These are phyloP conservation scores for Cladopsammia gracilis DNA, from an alignment of 64 coral and sea anemone genomes.

Conservation along the genomic window DNA sequence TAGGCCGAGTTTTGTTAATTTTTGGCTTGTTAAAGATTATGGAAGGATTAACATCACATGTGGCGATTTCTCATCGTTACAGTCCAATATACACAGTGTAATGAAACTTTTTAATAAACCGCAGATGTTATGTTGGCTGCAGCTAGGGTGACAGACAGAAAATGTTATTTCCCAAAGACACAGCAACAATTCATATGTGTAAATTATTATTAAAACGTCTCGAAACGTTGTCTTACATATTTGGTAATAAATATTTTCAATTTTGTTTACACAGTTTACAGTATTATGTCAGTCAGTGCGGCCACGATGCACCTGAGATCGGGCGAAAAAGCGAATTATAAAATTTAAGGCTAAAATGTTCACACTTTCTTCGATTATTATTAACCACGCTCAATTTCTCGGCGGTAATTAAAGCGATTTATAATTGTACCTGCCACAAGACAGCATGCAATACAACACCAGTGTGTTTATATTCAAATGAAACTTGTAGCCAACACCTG, in stretches of 20 bases:
- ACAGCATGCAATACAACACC: not conserved
- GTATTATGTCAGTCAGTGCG: too few relatives aligned
- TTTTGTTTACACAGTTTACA: too few relatives aligned
- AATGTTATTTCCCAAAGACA: too few relatives aligned
- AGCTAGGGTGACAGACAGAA: too few relatives aligned
- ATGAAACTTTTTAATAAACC: not conserved
- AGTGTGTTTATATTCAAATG: too few relatives aligned
- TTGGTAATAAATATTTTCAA: too few relatives aligned
- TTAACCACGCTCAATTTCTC: not conserved
- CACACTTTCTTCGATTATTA: not conserved
- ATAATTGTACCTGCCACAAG: not conserved
- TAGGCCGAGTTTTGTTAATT: conserved; percentile 44
- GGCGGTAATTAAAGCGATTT: not conserved
- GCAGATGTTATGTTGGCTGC: not conserved
- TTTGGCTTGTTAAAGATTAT: conserved; percentile 55
- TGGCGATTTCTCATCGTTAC: conserved; percentile 3
- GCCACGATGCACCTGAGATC: not conserved
- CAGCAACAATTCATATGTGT: too few relatives aligned
- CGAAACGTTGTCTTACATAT: too few relatives aligned
- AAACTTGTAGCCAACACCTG: too few relatives aligned
- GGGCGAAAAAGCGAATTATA: not conserved
- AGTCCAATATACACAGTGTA: conserved; percentile 7
- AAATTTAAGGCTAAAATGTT: not conserved
- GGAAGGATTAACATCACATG: conserved; percentile 35
- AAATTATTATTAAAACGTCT: too few relatives aligned